A percentile compares a stretch with the other conserved stretches of the same genome.
These are phyloP conservation scores for Catajapyx aquilonaris DNA, from an alignment of 1,140 invertebrate genomes.

Conservation along the genomic window DNA sequence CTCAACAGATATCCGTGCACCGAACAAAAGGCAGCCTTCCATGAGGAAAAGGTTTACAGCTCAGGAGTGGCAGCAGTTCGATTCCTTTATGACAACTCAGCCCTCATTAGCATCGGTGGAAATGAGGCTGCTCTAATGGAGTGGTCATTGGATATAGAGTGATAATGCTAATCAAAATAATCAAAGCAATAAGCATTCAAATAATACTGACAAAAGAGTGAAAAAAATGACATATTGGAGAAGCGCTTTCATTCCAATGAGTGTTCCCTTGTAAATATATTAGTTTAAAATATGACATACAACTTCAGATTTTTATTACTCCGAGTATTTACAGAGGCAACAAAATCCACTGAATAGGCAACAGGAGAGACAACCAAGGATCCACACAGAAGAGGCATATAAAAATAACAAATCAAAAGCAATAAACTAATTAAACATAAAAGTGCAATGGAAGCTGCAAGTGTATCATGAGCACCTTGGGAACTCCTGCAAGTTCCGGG, in stretches of 20 bases:
- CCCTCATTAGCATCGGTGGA: constrained; percentile 72
- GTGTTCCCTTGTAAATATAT: not conserved
- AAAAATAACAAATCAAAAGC: too few relatives aligned
- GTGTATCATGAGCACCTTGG: too few relatives aligned
- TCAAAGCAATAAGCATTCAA: not conserved
- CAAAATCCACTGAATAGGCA: too few relatives aligned
- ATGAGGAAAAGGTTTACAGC: constrained; percentile 73
- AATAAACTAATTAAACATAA: too few relatives aligned
- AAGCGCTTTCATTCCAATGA: not conserved
- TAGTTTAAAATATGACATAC: not conserved
- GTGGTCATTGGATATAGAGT: constrained; percentile 70
- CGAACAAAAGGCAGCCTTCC: constrained; percentile 61
- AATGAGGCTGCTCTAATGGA: constrained; percentile 78
- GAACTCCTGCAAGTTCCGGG: too few relatives aligned
- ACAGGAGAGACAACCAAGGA: too few relatives aligned
- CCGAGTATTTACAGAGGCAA: not conserved
- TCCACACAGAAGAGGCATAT: too few relatives aligned
- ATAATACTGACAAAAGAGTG: not conserved
- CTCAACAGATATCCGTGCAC: constrained; percentile 52
- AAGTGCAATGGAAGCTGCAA: too few relatives aligned
- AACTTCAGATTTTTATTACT: not conserved
- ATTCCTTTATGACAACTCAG: constrained; percentile 66
- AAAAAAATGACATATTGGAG: not conserved
- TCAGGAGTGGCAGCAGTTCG: constrained; percentile 59
- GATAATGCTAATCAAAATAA: constrained; percentile 4